A percentile compares a stretch with the other conserved stretches of the same genome.
phyloP scores from a whole-genome alignment of 1,140 invertebrate genomes.

The Metopolophium dirhodum region DNA sequence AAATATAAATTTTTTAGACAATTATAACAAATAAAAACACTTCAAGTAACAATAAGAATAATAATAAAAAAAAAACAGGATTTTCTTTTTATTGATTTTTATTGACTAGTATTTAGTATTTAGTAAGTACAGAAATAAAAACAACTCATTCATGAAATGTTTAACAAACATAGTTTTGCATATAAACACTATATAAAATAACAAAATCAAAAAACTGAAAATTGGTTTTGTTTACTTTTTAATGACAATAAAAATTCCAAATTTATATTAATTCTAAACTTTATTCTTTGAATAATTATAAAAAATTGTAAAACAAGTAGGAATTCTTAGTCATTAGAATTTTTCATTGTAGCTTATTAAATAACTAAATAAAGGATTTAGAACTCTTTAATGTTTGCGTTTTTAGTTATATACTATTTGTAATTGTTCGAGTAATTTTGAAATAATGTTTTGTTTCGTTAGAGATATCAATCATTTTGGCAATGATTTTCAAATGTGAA shows the following conservation, averaged over 20 bases:
- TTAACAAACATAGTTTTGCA: constrained; percentile 31
- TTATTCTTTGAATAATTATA: constrained; percentile 42
- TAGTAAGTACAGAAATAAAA: constrained; percentile 53
- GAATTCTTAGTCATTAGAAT: constrained; percentile 46
- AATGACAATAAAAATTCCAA: constrained; percentile 53
- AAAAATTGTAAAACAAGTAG: constrained; percentile 56
- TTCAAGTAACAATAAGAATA: constrained; percentile 20
- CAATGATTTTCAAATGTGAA: neutral
- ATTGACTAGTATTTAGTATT: constrained; percentile 52
- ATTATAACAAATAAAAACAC: constrained; percentile 41
- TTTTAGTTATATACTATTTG: neutral
- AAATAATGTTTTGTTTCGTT: neutral
- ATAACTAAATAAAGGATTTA: constrained; percentile 42
- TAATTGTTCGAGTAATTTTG: neutral
- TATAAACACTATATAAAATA: neutral
- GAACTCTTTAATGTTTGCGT: neutral
- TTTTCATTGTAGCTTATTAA: constrained; percentile 7
- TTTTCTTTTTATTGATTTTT: constrained; percentile 21
- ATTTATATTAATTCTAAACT: constrained; percentile 29
- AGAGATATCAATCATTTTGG: neutral
- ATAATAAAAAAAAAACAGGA: constrained; percentile 14
- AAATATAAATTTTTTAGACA: constrained; percentile 40
- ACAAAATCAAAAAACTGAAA: constrained; percentile 1
- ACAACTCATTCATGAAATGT: constrained; percentile 28
- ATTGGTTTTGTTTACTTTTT: neutral